phyloP scores from a whole-genome alignment of 2,113 vertebrate genomes.

The Dissostichus mawsoni region DNA sequence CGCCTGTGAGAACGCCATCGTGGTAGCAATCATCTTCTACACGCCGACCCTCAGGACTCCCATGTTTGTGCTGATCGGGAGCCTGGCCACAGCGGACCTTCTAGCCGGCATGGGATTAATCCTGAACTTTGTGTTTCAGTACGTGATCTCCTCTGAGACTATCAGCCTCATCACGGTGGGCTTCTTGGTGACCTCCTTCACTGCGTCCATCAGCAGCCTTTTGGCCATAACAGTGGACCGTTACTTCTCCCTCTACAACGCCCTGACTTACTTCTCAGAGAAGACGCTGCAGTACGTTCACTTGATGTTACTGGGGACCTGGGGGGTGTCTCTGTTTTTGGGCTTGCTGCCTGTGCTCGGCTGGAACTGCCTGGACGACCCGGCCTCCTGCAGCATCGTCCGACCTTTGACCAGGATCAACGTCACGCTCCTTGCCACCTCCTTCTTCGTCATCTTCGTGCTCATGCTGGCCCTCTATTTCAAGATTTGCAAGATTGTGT shows the following conservation, averaged over 20 bases:
- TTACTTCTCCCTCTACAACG: constrained; percentile 96
- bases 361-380: constrained; percentile 95
- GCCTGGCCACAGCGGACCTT: constrained; percentile 95
- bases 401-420: constrained; percentile 93
- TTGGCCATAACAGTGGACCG: constrained; percentile 97
- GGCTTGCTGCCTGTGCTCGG: constrained; percentile 94
- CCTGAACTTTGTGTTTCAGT: constrained; percentile 96
- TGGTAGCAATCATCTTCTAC: constrained; percentile 96
- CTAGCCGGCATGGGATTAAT: constrained; percentile 96
- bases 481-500: constrained; percentile 97
- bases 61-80: constrained; percentile 96
- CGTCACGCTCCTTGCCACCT: constrained; percentile 88
- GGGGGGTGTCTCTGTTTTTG: constrained; percentile 92
- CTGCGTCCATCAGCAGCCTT: constrained; percentile 96
- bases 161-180: constrained; percentile 95
- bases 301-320: constrained; percentile 90
- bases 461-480: constrained; percentile 96
- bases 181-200: constrained; percentile 96
- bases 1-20: constrained; percentile 96
- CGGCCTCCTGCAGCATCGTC: constrained; percentile 91
- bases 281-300: constrained; percentile 93
- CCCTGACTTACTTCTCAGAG: constrained; percentile 96
- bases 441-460: constrained; percentile 93
- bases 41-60: constrained; percentile 93
- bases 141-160: constrained; percentile 93